A percentile compares a stretch with the other conserved stretches of the same genome.
These are phyloP conservation scores for Mechanitis mazaeus DNA, from an alignment of 2,888 invertebrate species.

Conservation along the genomic window DNA sequence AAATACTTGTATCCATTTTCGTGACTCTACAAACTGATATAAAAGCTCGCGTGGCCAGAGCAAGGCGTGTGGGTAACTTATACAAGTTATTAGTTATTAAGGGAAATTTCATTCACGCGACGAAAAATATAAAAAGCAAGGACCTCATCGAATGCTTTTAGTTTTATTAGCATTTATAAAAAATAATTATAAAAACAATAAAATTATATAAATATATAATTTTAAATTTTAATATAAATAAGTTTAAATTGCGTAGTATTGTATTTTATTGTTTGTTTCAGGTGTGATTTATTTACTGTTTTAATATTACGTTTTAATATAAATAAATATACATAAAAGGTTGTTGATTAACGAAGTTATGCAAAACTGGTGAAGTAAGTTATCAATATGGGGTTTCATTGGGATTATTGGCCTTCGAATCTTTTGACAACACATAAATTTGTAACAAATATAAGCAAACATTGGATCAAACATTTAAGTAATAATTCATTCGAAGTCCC, in stretches of 20 bases:
- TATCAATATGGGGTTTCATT: too few relatives aligned
- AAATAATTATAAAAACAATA: too few relatives aligned
- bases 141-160: background rate
- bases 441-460: too few relatives aligned
- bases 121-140: conserved; percentile 4
- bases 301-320: background rate
- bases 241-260: background rate
- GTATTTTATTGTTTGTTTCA: background rate
- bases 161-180: too few relatives aligned
- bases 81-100: conserved; percentile 9
- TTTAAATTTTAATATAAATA: background rate
- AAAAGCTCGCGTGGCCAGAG: conserved; percentile 20
- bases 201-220: background rate
- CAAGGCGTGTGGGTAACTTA: conserved; percentile 18
- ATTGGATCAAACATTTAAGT: too few relatives aligned
- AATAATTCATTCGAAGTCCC: background rate
- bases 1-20: conserved; percentile 14
- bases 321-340: background rate
- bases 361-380: too few relatives aligned
- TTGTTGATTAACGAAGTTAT: too few relatives aligned
- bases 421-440: too few relatives aligned
- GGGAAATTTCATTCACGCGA: conserved; percentile 1
- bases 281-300: background rate
- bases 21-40: conserved; percentile 20
- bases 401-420: too few relatives aligned